These are phyloP conservation scores for Tetragnatha versicolor DNA, from an alignment of 1,140 invertebrate species.

Conservation along the genomic window DNA sequence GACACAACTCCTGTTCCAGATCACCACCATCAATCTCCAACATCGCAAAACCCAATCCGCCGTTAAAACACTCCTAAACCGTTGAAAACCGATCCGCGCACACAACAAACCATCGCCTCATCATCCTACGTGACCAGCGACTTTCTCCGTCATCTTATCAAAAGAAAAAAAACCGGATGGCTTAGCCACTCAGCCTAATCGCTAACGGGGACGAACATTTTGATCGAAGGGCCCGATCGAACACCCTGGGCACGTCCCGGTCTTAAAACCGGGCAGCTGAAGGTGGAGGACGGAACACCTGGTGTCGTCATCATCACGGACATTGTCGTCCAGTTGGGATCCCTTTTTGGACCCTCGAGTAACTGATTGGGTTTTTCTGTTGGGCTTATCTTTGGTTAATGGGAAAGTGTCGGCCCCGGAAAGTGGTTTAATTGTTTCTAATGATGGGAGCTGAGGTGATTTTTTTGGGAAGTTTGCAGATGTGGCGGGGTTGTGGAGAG, in stretches of 20 bases:
- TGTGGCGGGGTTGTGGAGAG: background rate
- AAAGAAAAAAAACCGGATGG: slow-evolving; percentile 40
- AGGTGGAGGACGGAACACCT: slow-evolving; percentile 13
- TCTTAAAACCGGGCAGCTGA: slow-evolving; percentile 31
- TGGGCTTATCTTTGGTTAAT: too few species aligned
- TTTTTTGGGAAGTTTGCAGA: background rate
- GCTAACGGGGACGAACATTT: slow-evolving; percentile 31
- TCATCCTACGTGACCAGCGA: too few species aligned
- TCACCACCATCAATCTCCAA: too few species aligned
- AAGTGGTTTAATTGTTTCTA: slow-evolving; percentile 5
- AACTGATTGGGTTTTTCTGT: too few species aligned
- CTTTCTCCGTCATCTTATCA: too few species aligned
- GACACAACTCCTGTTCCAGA: too few species aligned
- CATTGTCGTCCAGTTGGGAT: background rate
- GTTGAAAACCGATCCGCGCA: too few species aligned
- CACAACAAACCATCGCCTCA: too few species aligned
- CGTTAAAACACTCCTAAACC: too few species aligned
- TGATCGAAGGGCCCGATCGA: slow-evolving; percentile 26
- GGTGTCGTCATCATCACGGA: slow-evolving; percentile 8
- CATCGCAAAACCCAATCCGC: too few species aligned
- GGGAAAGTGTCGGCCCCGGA: background rate
- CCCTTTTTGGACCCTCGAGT: background rate
- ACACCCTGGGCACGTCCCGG: slow-evolving; percentile 30
- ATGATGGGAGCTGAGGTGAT: background rate
- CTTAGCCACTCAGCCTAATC: background rate